Evolutionary conservation across 2,113 vertebrate genomes (phyloP).

Genomic region (Archocentrus centrarchus): DNA sequence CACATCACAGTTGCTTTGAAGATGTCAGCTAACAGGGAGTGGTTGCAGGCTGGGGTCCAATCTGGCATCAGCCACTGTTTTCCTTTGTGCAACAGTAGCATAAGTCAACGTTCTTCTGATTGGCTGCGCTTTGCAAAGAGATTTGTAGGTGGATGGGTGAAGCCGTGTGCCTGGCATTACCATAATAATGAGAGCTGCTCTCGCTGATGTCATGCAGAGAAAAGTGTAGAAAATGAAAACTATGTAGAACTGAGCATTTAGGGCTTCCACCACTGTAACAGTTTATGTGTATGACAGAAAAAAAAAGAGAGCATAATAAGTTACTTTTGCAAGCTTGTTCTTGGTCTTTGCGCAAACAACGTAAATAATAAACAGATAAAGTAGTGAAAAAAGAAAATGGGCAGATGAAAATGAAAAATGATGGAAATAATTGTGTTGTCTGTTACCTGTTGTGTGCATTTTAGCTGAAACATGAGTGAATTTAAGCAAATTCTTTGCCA

Average conservation of each 20-base stretch:
- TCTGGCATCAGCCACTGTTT: not conserved
- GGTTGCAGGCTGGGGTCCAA: too few relatives aligned
- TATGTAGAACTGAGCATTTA: not conserved
- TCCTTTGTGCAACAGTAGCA: not conserved
- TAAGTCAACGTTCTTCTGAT: not conserved
- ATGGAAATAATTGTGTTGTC: not conserved
- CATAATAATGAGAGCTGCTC: too few relatives aligned
- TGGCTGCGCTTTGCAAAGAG: not conserved
- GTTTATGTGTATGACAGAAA: not conserved
- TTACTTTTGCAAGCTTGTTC: not conserved
- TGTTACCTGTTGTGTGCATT: conserved; percentile 1
- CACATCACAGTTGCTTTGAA: too few relatives aligned
- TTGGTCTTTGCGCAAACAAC: not conserved
- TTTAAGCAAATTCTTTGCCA: not conserved
- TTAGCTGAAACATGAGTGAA: not conserved
- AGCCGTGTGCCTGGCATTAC: too few relatives aligned
- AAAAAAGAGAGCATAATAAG: not conserved
- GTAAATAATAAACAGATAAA: not conserved
- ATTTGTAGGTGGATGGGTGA: not conserved
- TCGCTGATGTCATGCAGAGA: too few relatives aligned
- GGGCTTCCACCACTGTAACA: not conserved
- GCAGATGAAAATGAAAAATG: not conserved
- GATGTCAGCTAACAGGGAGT: too few relatives aligned
- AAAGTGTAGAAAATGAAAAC: not conserved
- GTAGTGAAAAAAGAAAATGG: not conserved